Evolutionary conservation across 2,888 invertebrate species (phyloP).

Genomic region (Chrysolina oricalcia): DNA sequence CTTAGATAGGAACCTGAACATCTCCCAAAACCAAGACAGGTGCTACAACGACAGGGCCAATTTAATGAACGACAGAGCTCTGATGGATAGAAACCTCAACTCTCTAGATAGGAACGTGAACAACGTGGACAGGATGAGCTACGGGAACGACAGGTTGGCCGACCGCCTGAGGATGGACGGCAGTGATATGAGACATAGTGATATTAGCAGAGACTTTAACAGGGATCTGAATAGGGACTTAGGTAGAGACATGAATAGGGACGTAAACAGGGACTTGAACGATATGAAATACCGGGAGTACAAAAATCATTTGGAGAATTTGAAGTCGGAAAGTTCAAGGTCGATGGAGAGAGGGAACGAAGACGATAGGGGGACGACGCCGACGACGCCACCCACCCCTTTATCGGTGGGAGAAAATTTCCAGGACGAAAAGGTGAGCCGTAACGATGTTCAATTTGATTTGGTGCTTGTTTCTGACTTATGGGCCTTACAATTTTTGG

Average conservation of each 20-base stretch:
- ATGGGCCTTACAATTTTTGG: not conserved
- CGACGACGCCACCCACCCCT: conserved; percentile 72
- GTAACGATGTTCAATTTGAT: conserved; percentile 8
- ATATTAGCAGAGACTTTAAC: conserved; percentile 48
- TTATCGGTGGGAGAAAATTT: conserved; percentile 71
- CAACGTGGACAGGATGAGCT: conserved; percentile 48
- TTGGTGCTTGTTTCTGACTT: conserved; percentile 2
- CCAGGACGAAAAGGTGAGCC: conserved; percentile 70
- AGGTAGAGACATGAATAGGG: conserved; percentile 32
- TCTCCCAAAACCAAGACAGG: conserved; percentile 53
- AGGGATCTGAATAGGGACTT: conserved; percentile 38
- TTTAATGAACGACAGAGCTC: conserved; percentile 55
- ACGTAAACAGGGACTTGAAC: conserved; percentile 58
- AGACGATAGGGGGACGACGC: conserved; percentile 65
- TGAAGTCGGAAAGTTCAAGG: conserved; percentile 66
- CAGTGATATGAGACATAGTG: conserved; percentile 57
- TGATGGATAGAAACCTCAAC: conserved; percentile 67
- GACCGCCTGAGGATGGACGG: conserved; percentile 55
- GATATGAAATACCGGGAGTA: conserved; percentile 71
- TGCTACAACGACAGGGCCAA: conserved; percentile 47
- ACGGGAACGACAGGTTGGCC: conserved; percentile 51
- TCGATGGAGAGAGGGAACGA: conserved; percentile 60
- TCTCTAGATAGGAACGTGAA: conserved; percentile 59
- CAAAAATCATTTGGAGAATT: conserved; percentile 70
- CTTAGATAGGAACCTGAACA: conserved; percentile 59